These are phyloP conservation scores for Stictocephala bisonia DNA, from an alignment of 2,888 invertebrate genomes.

Conservation along the genomic window DNA sequence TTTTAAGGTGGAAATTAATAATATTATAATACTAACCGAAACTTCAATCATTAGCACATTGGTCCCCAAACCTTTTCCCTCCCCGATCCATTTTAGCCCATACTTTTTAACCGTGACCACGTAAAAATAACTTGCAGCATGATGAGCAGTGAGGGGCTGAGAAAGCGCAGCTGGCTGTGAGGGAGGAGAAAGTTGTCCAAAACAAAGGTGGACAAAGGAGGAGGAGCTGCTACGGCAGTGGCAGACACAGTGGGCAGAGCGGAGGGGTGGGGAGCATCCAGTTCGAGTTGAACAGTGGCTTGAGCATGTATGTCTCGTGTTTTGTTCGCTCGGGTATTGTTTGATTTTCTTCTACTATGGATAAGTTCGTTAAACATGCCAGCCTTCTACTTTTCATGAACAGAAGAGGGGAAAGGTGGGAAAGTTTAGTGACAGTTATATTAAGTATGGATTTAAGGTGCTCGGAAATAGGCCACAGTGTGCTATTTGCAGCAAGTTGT, in stretches of 20 bases:
- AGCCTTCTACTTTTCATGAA: neutral
- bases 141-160: neutral
- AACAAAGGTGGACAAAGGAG: too few species aligned
- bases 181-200: too few species aligned
- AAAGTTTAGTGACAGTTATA: neutral
- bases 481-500: neutral
- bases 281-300: neutral
- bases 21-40: too few species aligned
- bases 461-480: neutral
- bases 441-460: neutral
- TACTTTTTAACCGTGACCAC: constrained; percentile 5
- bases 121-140: neutral
- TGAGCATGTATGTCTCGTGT: neutral
- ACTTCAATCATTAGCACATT: too few species aligned
- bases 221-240: neutral
- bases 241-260: constrained; percentile 9
- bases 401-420: neutral
- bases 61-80: neutral
- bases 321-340: neutral
- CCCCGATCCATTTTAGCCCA: constrained; percentile 12
- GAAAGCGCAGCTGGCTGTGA: neutral
- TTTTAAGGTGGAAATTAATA: too few species aligned
- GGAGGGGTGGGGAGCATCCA: constrained; percentile 18
- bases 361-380: neutral
- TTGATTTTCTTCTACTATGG: neutral